Evolutionary conservation across 1,140 invertebrate species (phyloP).

Genomic region (Procambarus virginalis): DNA sequence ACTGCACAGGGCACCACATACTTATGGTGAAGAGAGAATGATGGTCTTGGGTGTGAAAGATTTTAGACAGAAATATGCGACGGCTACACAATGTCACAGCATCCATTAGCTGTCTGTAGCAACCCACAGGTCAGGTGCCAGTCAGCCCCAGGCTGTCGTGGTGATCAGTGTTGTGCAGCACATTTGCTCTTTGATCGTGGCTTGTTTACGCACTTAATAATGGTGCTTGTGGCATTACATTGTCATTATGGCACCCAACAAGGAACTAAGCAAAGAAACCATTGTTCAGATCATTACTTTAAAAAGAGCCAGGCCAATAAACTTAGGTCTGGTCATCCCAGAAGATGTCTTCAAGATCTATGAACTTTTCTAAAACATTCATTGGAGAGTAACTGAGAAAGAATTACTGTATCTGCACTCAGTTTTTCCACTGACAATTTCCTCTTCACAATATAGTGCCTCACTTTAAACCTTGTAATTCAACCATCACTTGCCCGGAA

Average conservation of each 20-base stretch:
- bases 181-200: not conserved
- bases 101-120: not conserved
- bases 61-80: not conserved
- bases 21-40: not conserved
- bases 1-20: not conserved
- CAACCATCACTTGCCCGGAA: too few relatives aligned
- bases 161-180: not conserved
- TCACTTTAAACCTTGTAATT: too few relatives aligned
- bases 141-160: not conserved
- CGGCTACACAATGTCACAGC: not conserved
- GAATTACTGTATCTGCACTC: too few relatives aligned
- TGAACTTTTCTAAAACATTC: too few relatives aligned
- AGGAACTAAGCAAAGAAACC: not conserved
- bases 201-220: not conserved
- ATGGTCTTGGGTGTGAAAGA: too few relatives aligned
- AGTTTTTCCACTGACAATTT: too few relatives aligned
- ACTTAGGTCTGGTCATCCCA: too few relatives aligned
- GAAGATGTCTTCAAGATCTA: too few relatives aligned
- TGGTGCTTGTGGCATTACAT: slow-evolving; percentile 4
- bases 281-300: too few relatives aligned
- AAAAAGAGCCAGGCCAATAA: not conserved
- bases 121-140: not conserved
- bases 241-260: not conserved
- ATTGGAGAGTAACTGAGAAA: too few relatives aligned
- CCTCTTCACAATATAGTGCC: too few relatives aligned